Conservation (phyloP, 2,888 invertebrate genomes). For the Tenthredo scrophulariae region DNA sequence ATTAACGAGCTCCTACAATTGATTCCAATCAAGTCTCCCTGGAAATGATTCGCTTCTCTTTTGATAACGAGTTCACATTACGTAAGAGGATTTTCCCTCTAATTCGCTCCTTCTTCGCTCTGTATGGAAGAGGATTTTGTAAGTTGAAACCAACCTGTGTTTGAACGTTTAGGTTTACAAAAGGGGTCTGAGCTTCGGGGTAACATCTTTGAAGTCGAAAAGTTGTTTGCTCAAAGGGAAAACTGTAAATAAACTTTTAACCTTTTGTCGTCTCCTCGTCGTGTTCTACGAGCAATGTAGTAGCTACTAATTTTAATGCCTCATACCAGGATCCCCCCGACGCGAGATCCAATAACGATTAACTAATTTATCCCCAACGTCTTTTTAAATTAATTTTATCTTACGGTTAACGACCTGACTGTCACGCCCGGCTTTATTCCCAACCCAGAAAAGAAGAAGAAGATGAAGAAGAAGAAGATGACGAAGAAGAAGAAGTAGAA, state of each 20-base stretch:
- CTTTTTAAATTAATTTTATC: conserved; percentile 33
- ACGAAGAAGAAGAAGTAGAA: not conserved
- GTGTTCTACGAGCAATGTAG: not conserved
- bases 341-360: not conserved
- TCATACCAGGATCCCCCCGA: not conserved
- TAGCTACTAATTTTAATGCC: conserved; percentile 14
- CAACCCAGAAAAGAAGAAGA: not conserved
- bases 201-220: conserved; percentile 24
- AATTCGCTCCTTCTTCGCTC: conserved; percentile 13
- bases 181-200: conserved; percentile 10
- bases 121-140: not conserved
- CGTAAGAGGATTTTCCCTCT: conserved; percentile 20
- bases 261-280: not conserved
- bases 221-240: conserved; percentile 6
- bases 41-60: not conserved
- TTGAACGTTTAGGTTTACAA: conserved; percentile 23
- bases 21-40: not conserved
- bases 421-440: not conserved
- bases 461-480: not conserved
- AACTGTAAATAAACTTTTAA: conserved; percentile 35
- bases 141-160: conserved; percentile 7
- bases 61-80: not conserved
- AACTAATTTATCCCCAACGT: not conserved
- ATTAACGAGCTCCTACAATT: not conserved
- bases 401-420: not conserved